phyloP scores from a whole-genome alignment of 2,113 vertebrate species.

The Heloderma charlesbogerti region DNA sequence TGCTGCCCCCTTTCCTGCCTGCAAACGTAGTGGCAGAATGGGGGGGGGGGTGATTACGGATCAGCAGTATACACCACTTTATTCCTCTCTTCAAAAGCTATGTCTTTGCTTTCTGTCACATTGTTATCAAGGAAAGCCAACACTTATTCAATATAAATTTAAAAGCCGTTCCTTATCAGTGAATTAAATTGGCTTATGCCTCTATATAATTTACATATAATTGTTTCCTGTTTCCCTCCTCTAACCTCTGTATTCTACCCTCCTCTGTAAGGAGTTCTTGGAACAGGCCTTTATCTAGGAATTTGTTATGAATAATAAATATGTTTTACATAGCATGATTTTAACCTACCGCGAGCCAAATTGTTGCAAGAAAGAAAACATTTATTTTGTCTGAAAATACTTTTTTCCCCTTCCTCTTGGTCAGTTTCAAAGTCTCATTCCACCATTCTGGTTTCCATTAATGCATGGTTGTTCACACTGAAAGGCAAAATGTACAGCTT shows the following conservation, averaged over 20 bases:
- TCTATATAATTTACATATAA: background rate
- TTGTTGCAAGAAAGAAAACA: conserved; percentile 24
- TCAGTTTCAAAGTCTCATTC: conserved; percentile 13
- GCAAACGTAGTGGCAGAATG: background rate
- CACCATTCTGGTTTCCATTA: conserved; percentile 52
- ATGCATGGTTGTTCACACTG: conserved; percentile 57
- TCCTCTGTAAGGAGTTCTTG: background rate
- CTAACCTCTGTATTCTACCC: conserved; percentile 5
- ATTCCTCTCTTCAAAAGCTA: background rate
- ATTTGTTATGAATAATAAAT: conserved; percentile 32
- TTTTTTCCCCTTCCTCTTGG: conserved; percentile 13
- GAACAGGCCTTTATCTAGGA: background rate
- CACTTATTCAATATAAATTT: conserved; percentile 22
- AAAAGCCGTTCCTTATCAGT: conserved; percentile 20
- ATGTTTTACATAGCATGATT: conserved; percentile 20
- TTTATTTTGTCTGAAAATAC: conserved; percentile 31
- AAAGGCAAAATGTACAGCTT: conserved; percentile 65
- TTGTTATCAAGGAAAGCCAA: background rate
- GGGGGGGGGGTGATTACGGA: too few species aligned
- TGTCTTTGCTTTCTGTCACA: background rate
- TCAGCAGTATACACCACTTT: background rate
- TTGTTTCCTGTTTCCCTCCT: conserved; percentile 3
- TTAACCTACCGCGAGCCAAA: background rate
- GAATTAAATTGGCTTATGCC: background rate
- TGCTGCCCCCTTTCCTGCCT: background rate